A percentile compares a stretch with the other conserved stretches of the same genome.
These are phyloP conservation scores for Mythimna ferrago DNA, from an alignment of 2,888 invertebrate genomes.

Conservation along the genomic window DNA sequence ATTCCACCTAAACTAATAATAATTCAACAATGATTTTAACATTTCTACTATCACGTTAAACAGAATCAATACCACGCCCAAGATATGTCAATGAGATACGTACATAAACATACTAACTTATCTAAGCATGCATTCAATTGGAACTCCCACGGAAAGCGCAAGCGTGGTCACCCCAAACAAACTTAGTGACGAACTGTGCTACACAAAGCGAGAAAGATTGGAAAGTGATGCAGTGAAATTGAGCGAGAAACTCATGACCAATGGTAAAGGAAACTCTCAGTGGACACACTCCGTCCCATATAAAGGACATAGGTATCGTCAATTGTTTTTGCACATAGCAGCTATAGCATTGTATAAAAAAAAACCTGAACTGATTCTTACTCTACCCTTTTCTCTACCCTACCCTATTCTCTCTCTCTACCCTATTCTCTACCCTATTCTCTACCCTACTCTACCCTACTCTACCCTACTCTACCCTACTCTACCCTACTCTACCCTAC, in stretches of 20 bases:
- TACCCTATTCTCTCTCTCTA: no score
- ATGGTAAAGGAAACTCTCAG: neutral
- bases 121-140: neutral
- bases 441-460: no score
- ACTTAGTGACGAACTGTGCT: slow-evolving; percentile 4
- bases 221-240: neutral
- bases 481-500: no score
- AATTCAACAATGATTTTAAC: no score
- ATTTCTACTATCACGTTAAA: no score
- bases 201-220: neutral
- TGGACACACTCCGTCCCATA: no score
- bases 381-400: no score
- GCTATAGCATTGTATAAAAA: neutral
- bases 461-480: no score
- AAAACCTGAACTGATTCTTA: no score
- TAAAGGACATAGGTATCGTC: neutral
- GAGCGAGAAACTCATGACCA: neutral
- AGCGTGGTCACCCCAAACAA: neutral
- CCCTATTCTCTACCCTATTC: no score
- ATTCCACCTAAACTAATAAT: no score
- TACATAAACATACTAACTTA: neutral
- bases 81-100: no score
- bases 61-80: neutral
- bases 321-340: neutral
- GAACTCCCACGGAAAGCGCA: neutral